Evolutionary conservation across 2,113 vertebrate species (phyloP).

Genomic region (Leptobrachium ailaonicum): DNA sequence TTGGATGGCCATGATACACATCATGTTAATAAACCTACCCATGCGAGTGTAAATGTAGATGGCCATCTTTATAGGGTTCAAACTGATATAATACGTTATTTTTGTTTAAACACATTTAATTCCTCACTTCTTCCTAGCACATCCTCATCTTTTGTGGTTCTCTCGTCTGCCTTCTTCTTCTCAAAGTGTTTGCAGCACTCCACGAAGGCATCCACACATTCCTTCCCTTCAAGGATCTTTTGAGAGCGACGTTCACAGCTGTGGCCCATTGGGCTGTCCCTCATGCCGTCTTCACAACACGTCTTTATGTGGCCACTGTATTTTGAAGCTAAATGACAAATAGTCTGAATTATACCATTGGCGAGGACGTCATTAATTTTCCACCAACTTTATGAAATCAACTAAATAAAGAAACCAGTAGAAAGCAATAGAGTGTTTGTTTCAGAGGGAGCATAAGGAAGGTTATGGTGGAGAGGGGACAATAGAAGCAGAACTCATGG

Average conservation of each 20-base stretch:
- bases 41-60: too few relatives aligned
- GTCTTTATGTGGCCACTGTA: conserved; percentile 59
- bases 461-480: neutral
- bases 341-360: neutral
- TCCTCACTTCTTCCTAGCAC: conserved; percentile 8
- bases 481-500: neutral
- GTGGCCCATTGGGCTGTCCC: conserved; percentile 69
- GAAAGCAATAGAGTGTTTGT: too few relatives aligned
- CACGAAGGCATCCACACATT: conserved; percentile 71
- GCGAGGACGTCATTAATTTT: too few relatives aligned
- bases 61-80: too few relatives aligned
- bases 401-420: too few relatives aligned
- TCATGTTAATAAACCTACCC: too few relatives aligned
- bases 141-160: neutral
- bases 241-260: conserved; percentile 67
- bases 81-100: too few relatives aligned
- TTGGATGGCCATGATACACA: too few relatives aligned
- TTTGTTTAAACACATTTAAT: neutral
- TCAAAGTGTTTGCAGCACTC: conserved; percentile 61
- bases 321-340: conserved; percentile 57
- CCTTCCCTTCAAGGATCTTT: conserved; percentile 69
- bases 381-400: neutral
- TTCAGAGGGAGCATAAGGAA: neutral
- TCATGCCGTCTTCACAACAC: conserved; percentile 73
- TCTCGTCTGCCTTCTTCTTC: neutral